Percentiles rank a stretch among this genome's conserved stretches.
These are phyloP conservation scores for Mellilla xanthometata DNA, from an alignment of 2,888 invertebrate genomes.

Conservation along the genomic window DNA sequence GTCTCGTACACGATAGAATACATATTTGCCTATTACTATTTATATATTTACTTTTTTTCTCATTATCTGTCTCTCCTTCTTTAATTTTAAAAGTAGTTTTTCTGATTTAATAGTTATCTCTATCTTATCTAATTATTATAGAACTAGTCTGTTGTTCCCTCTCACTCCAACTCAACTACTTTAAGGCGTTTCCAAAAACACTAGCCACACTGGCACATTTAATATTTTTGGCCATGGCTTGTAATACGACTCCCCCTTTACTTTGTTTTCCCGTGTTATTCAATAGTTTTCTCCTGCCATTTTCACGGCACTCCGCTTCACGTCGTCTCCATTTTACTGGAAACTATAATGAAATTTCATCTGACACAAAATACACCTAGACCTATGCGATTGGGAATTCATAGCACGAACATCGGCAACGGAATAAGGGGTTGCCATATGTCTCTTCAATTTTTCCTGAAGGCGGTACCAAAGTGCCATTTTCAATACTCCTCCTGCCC, in stretches of 20 bases:
- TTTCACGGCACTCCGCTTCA: slow-evolving; percentile 7
- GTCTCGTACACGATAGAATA: too few species aligned
- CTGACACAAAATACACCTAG: slow-evolving; percentile 21
- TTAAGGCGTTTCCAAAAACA: too few species aligned
- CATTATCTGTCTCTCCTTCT: too few species aligned
- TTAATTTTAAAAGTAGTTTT: too few species aligned
- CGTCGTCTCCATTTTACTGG: slow-evolving; percentile 14
- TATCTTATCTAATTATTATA: too few species aligned
- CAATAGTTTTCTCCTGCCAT: slow-evolving; percentile 6
- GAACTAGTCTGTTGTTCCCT: too few species aligned
- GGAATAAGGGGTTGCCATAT: slow-evolving; percentile 31
- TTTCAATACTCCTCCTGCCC: slow-evolving; percentile 50
- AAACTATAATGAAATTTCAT: slow-evolving; percentile 23
- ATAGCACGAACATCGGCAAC: slow-evolving; percentile 24
- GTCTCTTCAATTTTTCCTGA: slow-evolving; percentile 36
- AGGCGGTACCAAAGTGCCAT: slow-evolving; percentile 34
- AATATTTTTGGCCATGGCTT: neutral
- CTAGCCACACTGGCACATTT: neutral
- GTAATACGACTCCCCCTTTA: neutral
- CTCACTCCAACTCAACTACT: too few species aligned
- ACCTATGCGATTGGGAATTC: slow-evolving; percentile 27
- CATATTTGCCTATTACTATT: too few species aligned
- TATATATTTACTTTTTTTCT: too few species aligned
- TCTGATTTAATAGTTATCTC: too few species aligned
- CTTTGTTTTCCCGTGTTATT: slow-evolving; percentile 8